A percentile compares a stretch with the other conserved stretches of the same genome.
Conservation (phyloP, 2,888 invertebrate genomes). For the Drosophila mimica region DNA sequence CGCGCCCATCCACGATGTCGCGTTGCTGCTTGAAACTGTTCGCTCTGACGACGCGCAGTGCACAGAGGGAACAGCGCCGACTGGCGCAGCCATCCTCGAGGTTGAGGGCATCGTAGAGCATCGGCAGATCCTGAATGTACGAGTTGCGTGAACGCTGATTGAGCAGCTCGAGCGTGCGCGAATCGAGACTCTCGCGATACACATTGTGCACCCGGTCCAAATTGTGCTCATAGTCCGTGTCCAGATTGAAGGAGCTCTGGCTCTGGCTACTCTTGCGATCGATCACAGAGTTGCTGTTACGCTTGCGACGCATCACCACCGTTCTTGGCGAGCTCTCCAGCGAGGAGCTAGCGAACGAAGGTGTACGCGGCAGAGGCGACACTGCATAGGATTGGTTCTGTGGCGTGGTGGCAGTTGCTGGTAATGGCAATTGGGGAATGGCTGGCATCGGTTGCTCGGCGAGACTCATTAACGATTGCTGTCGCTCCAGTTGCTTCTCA, state of each 20-base stretch:
- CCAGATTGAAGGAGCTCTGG: slow-evolving; percentile 71
- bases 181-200: slow-evolving; percentile 84
- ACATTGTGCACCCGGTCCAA: slow-evolving; percentile 83
- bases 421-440: slow-evolving; percentile 40
- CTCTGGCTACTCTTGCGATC: slow-evolving; percentile 63
- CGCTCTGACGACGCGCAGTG: slow-evolving; percentile 45
- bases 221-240: slow-evolving; percentile 83
- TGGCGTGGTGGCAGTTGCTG: slow-evolving; percentile 35
- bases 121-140: slow-evolving; percentile 75
- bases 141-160: slow-evolving; percentile 83
- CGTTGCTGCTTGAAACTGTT: slow-evolving; percentile 57
- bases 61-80: slow-evolving; percentile 46
- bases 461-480: slow-evolving; percentile 80
- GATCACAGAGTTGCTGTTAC: slow-evolving; percentile 54
- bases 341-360: slow-evolving; percentile 33
- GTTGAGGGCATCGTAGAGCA: slow-evolving; percentile 80
- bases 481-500: slow-evolving; percentile 83
- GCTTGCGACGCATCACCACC: slow-evolving; percentile 75
- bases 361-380: slow-evolving; percentile 22
- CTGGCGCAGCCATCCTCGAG: slow-evolving; percentile 79
- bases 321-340: slow-evolving; percentile 60
- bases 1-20: slow-evolving; percentile 63
- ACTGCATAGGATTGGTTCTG: slow-evolving; percentile 21
- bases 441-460: slow-evolving; percentile 58
- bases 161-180: slow-evolving; percentile 81